Percentiles rank a stretch among this genome's conserved stretches.
Conservation (phyloP, 2,797 vertebrate species). For the Coendou prehensilis region DNA sequence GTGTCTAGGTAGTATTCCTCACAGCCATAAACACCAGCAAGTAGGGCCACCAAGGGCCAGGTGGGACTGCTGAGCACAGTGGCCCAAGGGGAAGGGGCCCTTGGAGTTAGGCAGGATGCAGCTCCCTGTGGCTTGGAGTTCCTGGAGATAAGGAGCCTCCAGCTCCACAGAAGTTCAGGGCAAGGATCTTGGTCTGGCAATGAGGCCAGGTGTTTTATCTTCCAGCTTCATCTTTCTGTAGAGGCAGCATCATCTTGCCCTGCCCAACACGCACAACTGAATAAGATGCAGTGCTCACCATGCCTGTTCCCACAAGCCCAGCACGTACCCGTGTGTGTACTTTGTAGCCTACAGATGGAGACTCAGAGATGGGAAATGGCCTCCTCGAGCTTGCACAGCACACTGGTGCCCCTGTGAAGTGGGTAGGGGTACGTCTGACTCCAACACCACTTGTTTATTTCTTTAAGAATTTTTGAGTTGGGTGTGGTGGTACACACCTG, state of each 20-base stretch:
- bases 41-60: background rate
- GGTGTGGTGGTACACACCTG: background rate
- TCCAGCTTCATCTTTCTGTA: background rate
- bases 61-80: background rate
- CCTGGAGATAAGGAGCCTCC: background rate
- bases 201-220: background rate
- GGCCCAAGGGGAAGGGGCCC: background rate
- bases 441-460: too few relatives aligned
- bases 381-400: background rate
- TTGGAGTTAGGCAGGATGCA: background rate
- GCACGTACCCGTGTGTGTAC: fast-evolving
- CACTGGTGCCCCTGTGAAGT: background rate
- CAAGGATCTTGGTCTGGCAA: fast-evolving
- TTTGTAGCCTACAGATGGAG: background rate
- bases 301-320: background rate
- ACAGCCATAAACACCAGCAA: background rate
- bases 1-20: background rate
- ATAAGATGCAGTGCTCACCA: background rate
- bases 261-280: fast-evolving
- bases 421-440: background rate
- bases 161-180: background rate
- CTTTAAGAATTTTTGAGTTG: background rate
- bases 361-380: background rate
- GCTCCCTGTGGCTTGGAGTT: background rate
- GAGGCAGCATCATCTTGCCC: background rate